Evolutionary conservation across 2,888 invertebrate species (phyloP).

Genomic region (Margaritifera margaritifera): DNA sequence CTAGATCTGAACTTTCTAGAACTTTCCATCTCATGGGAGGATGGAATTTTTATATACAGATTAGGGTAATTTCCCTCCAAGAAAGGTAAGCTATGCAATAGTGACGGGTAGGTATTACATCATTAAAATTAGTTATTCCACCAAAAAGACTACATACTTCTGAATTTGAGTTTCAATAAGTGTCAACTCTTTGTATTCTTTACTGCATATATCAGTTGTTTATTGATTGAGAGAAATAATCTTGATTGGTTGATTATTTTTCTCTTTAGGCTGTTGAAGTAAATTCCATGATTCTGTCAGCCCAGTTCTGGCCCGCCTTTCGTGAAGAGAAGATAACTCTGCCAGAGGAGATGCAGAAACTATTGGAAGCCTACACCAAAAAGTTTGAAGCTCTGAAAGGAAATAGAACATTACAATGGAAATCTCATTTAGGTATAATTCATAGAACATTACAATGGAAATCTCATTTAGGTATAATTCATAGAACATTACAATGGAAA

Average conservation of each 20-base stretch:
- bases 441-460: background rate
- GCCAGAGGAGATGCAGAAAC: conserved; percentile 85
- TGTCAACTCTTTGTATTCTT: background rate
- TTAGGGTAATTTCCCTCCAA: no score
- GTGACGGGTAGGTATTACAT: no score
- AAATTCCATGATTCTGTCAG: conserved; percentile 93
- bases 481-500: conserved; percentile 94
- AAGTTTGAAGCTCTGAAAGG: conserved; percentile 89
- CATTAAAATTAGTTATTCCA: no score
- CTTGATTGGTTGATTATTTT: background rate
- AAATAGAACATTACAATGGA: conserved; percentile 94
- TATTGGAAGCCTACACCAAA: conserved; percentile 89
- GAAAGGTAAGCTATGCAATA: no score
- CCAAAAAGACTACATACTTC: no score
- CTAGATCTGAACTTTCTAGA: no score
- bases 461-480: no score
- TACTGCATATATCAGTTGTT: background rate
- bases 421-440: conserved; percentile 84
- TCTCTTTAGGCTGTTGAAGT: conserved; percentile 78
- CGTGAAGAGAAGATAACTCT: conserved; percentile 93
- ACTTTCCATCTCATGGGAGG: no score
- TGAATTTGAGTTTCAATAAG: no score
- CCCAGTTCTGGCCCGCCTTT: conserved; percentile 98
- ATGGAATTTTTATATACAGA: no score
- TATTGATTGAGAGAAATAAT: background rate